These are phyloP conservation scores for Musca domestica DNA, from an alignment of 1,140 invertebrate genomes.

Conservation along the genomic window DNA sequence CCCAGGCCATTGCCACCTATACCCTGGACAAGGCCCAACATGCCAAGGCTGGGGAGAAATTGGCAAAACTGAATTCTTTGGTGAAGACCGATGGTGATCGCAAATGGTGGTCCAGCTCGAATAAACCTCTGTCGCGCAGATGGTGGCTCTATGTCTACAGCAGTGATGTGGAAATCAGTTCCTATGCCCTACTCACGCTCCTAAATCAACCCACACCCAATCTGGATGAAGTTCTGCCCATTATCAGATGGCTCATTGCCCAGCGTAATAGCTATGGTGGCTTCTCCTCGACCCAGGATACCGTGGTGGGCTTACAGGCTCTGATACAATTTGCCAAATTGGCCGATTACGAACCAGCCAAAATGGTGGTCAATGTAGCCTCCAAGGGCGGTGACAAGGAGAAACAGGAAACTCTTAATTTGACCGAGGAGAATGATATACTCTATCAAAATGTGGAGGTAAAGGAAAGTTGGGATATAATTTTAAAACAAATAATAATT, in stretches of 20 bases:
- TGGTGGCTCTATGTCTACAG: slow-evolving; percentile 58
- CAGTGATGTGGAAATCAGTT: slow-evolving; percentile 72
- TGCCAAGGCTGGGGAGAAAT: slow-evolving; percentile 32
- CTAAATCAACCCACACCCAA: slow-evolving; percentile 59
- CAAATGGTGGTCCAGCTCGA: slow-evolving; percentile 54
- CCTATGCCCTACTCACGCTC: slow-evolving; percentile 69
- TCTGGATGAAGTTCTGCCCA: slow-evolving; percentile 55
- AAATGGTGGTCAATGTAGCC: slow-evolving; percentile 33
- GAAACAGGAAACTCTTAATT: slow-evolving; percentile 37
- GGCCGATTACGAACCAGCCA: slow-evolving; percentile 40
- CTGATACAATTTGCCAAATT: slow-evolving; percentile 61
- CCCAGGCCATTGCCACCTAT: slow-evolving; percentile 73
- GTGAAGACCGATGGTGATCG: slow-evolving; percentile 42
- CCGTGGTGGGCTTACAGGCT: slow-evolving; percentile 65
- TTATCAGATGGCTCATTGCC: slow-evolving; percentile 69
- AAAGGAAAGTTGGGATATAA: slow-evolving; percentile 31
- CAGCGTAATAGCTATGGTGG: slow-evolving; percentile 76
- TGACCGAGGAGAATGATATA: slow-evolving; percentile 41
- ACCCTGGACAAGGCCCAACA: slow-evolving; percentile 74
- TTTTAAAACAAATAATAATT: neutral
- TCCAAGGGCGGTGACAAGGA: slow-evolving; percentile 31
- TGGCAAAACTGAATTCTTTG: slow-evolving; percentile 33
- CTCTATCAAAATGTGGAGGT: slow-evolving; percentile 46
- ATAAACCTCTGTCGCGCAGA: slow-evolving; percentile 62
- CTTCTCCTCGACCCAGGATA: slow-evolving; percentile 72